phyloP scores from a whole-genome alignment of 2,797 vertebrate species.

The Prionace glauca region DNA sequence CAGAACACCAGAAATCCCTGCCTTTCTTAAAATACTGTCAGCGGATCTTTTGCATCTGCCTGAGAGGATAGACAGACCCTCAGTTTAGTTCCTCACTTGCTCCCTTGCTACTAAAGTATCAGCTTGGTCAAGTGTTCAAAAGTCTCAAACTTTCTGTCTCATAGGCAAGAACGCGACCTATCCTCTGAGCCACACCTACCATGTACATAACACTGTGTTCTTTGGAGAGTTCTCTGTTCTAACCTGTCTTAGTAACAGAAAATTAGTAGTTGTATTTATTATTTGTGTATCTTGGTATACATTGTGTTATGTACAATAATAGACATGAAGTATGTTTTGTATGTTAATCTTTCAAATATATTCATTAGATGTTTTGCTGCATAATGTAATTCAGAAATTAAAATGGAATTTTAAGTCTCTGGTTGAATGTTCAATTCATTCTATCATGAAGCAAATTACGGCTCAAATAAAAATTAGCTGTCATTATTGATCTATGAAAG shows the following conservation, averaged over 20 bases:
- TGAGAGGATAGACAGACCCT: not conserved
- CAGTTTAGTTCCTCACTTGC: not conserved
- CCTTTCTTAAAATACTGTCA: not conserved
- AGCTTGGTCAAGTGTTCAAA: not conserved
- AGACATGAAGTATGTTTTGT: not conserved
- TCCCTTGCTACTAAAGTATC: not conserved
- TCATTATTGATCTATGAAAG: not conserved
- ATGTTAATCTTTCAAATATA: not conserved
- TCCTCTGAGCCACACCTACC: not conserved
- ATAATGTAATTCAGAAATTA: not conserved
- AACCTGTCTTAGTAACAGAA: not conserved
- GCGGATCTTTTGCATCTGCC: not conserved
- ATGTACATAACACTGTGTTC: not conserved
- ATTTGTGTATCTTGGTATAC: not conserved
- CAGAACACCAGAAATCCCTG: not conserved
- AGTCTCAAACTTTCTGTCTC: not conserved
- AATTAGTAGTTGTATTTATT: not conserved
- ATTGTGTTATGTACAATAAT: not conserved
- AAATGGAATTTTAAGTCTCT: not conserved
- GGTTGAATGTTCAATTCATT: not conserved
- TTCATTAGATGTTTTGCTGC: not conserved
- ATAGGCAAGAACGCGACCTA: not conserved
- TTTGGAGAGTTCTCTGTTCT: not conserved
- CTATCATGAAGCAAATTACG: not conserved
- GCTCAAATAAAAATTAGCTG: not conserved